Evolutionary conservation across 2,888 invertebrate genomes (phyloP).

Genomic region (Chymomyza fuscimana): DNA sequence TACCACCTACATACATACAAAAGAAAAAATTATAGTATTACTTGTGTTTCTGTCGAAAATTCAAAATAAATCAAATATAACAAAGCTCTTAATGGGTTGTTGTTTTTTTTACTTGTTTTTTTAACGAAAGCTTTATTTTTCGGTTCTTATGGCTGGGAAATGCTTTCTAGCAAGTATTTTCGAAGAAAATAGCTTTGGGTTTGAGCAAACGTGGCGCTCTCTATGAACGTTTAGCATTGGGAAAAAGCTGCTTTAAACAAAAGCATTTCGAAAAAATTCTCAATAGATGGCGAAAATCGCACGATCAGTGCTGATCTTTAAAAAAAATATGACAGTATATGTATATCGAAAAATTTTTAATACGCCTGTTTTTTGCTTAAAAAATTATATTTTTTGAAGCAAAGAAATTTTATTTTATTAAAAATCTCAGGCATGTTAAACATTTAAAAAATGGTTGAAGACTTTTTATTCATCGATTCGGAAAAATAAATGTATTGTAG

Average conservation of each 20-base stretch:
- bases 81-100: constrained; percentile 31
- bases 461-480: too few relatives aligned
- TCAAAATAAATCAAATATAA: constrained; percentile 50
- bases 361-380: too few relatives aligned
- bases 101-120: neutral
- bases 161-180: neutral
- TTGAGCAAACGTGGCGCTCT: constrained; percentile 38
- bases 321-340: neutral
- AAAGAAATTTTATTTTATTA: too few relatives aligned
- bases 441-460: too few relatives aligned
- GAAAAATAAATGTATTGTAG: too few relatives aligned
- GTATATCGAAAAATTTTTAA: neutral
- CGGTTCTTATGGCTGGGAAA: neutral
- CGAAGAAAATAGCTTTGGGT: neutral
- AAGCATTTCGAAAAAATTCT: constrained; percentile 42
- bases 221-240: constrained; percentile 37
- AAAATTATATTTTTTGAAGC: too few relatives aligned
- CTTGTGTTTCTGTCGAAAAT: constrained; percentile 74
- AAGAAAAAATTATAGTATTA: constrained; percentile 71
- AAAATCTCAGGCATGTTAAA: too few relatives aligned
- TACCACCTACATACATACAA: constrained; percentile 14
- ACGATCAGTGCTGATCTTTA: neutral
- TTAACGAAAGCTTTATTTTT: neutral
- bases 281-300: constrained; percentile 55
- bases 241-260: constrained; percentile 50